Evolutionary conservation across 1,140 invertebrate genomes (phyloP).

Genomic region (Ceratina australensis): DNA sequence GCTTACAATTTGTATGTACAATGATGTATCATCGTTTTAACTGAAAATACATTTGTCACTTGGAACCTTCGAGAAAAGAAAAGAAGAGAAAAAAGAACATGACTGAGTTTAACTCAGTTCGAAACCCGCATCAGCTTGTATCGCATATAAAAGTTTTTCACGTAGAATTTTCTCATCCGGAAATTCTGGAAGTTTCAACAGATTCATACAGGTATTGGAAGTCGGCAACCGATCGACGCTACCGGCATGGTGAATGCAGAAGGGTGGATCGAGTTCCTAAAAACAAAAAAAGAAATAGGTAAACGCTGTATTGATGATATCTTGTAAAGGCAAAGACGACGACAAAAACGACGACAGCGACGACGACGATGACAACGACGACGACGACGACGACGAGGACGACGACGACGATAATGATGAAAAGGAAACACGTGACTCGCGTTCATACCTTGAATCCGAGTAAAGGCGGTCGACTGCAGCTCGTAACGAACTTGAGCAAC

Average conservation of each 20-base stretch:
- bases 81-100: background rate
- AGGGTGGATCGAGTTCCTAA: constrained; percentile 94
- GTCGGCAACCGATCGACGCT: constrained; percentile 93
- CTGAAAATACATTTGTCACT: no score
- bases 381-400: background rate
- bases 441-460: constrained; percentile 93
- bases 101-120: constrained; percentile 89
- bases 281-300: constrained; percentile 25
- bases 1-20: background rate
- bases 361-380: no score
- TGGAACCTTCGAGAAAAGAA: constrained; percentile 1
- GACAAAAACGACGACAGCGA: no score
- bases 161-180: constrained; percentile 87
- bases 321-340: no score
- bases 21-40: background rate
- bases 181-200: constrained; percentile 96
- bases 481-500: constrained; percentile 97
- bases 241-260: constrained; percentile 96
- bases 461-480: constrained; percentile 97
- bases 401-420: constrained; percentile 1
- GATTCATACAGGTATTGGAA: constrained; percentile 98
- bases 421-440: constrained; percentile 15
- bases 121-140: constrained; percentile 97
- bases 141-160: constrained; percentile 94
- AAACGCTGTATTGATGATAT: no score